Evolutionary conservation across 2,113 vertebrate genomes (phyloP).

Genomic region (Dermatemys mawii): DNA sequence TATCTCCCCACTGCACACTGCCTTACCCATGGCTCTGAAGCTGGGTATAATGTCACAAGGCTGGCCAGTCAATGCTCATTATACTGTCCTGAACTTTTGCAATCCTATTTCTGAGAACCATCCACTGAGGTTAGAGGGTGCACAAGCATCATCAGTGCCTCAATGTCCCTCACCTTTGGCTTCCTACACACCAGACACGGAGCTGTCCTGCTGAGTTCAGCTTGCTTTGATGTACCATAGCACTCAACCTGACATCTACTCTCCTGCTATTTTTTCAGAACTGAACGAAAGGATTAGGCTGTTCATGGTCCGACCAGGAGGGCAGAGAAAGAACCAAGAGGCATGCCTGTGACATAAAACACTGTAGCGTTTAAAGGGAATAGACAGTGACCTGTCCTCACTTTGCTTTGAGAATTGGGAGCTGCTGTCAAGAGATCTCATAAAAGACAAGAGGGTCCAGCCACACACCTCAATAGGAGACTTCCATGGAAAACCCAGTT

Average conservation of each 20-base stretch:
- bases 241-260: not conserved
- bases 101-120: not conserved
- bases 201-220: not conserved
- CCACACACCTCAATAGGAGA: not conserved
- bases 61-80: not conserved
- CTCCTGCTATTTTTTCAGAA: not conserved
- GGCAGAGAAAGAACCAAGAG: not conserved
- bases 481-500: not conserved
- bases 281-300: not conserved
- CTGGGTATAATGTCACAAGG: not conserved
- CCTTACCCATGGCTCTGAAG: not conserved
- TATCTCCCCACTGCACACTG: not conserved
- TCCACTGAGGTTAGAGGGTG: not conserved
- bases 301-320: not conserved
- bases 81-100: not conserved
- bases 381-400: not conserved
- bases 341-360: not conserved
- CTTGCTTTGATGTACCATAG: not conserved
- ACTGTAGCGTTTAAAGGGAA: not conserved
- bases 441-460: not conserved
- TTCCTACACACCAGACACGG: not conserved
- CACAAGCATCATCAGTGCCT: not conserved
- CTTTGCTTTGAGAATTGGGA: not conserved
- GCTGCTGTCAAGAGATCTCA: not conserved
- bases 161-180: not conserved